Conservation (phyloP, 2,113 vertebrate genomes). For the Vulpes lagopus region DNA sequence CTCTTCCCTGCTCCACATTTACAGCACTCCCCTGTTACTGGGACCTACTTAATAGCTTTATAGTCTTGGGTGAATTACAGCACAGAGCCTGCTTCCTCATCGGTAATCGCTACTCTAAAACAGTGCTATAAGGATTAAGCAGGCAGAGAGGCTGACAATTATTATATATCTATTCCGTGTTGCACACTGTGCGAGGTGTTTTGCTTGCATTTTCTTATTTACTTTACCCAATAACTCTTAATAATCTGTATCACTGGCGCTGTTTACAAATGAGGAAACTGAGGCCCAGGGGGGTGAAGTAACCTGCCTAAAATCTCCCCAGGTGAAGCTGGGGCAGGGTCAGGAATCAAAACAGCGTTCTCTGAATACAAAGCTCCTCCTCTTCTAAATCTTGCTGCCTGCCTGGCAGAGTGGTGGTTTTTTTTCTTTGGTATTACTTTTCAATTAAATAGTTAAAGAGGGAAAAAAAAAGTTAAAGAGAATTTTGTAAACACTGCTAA, state of each 20-base stretch:
- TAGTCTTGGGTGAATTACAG: neutral
- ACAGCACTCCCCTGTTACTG: neutral
- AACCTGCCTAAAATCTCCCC: neutral
- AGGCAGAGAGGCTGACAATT: neutral
- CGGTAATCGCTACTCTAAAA: neutral
- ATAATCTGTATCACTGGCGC: neutral
- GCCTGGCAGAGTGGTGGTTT: neutral
- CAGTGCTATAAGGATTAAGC: neutral
- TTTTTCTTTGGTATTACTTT: slow-evolving; percentile 22
- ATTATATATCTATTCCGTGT: neutral
- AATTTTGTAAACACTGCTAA: neutral
- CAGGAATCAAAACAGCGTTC: neutral
- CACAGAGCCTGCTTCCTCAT: neutral
- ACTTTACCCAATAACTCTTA: slow-evolving; percentile 8
- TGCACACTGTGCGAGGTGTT: neutral
- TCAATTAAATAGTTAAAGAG: neutral
- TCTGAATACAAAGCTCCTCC: neutral
- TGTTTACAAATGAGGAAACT: slow-evolving; percentile 25
- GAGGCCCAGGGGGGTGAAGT: neutral
- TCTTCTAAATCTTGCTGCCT: neutral
- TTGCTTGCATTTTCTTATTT: neutral
- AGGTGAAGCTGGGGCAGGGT: neutral
- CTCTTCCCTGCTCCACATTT: neutral
- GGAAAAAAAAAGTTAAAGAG: neutral
- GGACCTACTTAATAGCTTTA: neutral